phyloP scores from a whole-genome alignment of 30 jellyfish, hydroid and myxozoan species.

The Hydra vulgaris region DNA sequence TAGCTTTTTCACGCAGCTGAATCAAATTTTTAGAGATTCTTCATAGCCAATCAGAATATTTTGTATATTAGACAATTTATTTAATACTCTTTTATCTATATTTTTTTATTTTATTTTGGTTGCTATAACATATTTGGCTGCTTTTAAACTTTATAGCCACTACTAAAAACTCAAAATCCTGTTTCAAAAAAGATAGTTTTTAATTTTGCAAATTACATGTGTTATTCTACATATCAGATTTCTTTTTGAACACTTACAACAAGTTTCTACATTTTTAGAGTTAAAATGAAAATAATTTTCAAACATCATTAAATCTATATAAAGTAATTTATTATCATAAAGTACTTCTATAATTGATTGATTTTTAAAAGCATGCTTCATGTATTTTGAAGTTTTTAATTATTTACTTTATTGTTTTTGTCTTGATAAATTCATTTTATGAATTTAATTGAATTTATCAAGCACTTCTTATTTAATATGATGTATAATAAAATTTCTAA shows the following conservation, averaged over 20 bases:
- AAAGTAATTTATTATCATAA: not conserved
- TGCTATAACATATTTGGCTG: no score
- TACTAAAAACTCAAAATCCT: no score
- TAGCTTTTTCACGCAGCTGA: no score
- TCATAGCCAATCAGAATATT: no score
- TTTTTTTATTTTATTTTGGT: no score
- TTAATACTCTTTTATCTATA: no score
- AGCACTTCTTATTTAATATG: not conserved
- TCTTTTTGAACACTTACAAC: not conserved
- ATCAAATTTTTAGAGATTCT: no score
- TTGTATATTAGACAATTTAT: no score
- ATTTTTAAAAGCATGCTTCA: not conserved
- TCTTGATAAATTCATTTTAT: not conserved
- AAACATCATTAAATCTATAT: not conserved
- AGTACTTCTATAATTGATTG: no score
- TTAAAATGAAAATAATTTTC: not conserved
- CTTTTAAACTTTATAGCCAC: no score
- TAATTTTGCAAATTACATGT: not conserved
- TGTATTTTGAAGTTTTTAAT: not conserved
- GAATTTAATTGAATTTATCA: not conserved
- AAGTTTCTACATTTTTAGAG: not conserved
- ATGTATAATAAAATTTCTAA: not conserved
- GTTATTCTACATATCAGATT: not conserved
- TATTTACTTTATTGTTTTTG: no score
- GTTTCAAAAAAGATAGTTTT: no score